These are phyloP conservation scores for Lepus oiostolus DNA, from an alignment of 2,797 vertebrate genomes.

Conservation along the genomic window DNA sequence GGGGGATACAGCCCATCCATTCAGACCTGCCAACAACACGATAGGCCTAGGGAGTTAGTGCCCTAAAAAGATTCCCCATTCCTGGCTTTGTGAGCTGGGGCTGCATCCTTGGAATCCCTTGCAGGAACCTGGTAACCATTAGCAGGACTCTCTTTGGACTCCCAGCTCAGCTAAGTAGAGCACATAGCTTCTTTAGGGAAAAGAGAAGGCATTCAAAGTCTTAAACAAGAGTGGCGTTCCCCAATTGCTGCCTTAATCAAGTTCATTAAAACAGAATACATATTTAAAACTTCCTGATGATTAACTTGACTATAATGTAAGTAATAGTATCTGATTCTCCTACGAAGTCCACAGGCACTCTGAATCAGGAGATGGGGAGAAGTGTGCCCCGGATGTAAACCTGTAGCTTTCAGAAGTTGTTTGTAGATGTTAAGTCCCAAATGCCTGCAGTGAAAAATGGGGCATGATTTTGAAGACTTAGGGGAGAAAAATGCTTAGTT, in stretches of 20 bases:
- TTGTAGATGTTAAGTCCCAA: constrained; percentile 8
- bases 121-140: neutral
- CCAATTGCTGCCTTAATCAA: constrained; percentile 66
- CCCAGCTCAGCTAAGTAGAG: constrained; percentile 66
- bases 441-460: constrained; percentile 20
- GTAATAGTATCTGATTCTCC: constrained; percentile 55
- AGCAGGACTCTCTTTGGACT: constrained; percentile 19
- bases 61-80: neutral
- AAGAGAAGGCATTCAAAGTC: constrained; percentile 62
- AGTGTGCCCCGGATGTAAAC: neutral
- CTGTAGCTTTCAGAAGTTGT: neutral
- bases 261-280: constrained; percentile 77
- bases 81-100: neutral
- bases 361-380: constrained; percentile 13
- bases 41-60: neutral
- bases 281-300: constrained; percentile 81
- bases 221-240: constrained; percentile 73
- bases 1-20: neutral
- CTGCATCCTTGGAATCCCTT: neutral
- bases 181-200: constrained; percentile 77
- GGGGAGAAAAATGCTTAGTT: neutral
- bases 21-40: neutral
- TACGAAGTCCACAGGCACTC: constrained; percentile 10
- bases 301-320: constrained; percentile 75
- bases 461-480: neutral